Percentiles rank a stretch among this genome's conserved stretches.
Evolutionary conservation across 30 jellyfish, hydroid and myxozoan genomes (phyloP).

Genomic region (Morbakka virulenta): DNA sequence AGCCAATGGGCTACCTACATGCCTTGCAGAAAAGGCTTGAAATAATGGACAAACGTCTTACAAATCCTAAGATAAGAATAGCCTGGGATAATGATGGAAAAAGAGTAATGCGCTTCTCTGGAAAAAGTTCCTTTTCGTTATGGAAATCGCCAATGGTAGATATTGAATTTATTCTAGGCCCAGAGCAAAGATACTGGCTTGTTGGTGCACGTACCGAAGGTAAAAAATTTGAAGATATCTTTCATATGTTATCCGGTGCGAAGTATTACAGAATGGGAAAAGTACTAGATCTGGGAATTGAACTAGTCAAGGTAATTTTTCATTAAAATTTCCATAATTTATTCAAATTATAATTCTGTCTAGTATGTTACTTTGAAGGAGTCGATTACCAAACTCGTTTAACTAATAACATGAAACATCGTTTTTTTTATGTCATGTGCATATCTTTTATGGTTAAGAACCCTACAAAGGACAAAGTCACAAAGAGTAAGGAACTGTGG

Average conservation of each 20-base stretch:
- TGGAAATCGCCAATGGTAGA: constrained; percentile 49
- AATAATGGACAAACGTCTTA: constrained; percentile 35
- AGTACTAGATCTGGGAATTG: constrained; percentile 44
- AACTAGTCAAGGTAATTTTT: constrained; percentile 42
- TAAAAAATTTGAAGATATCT: constrained; percentile 49
- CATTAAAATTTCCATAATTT: too few species aligned
- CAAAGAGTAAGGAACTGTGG: too few species aligned
- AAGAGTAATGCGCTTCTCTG: constrained; percentile 52
- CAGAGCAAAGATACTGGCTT: constrained; percentile 52
- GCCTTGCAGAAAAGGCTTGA: constrained; percentile 19
- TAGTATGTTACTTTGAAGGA: too few species aligned
- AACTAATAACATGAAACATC: too few species aligned
- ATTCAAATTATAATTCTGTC: too few species aligned
- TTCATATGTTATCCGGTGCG: constrained; percentile 29
- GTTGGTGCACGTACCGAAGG: constrained; percentile 35
- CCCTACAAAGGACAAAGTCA: too few species aligned
- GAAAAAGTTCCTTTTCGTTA: constrained; percentile 33
- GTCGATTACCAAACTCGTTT: too few species aligned
- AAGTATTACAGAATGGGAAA: constrained; percentile 47
- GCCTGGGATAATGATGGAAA: constrained; percentile 29
- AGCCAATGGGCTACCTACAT: constrained; percentile 35
- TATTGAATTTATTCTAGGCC: constrained; percentile 46
- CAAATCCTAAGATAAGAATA: constrained; percentile 41
- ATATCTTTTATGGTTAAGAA: too few species aligned
- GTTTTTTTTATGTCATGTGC: too few species aligned